Base-by-base conservation (phyloP, 2,888 invertebrate species). In the Temnothorax unifasciatus region DNA sequence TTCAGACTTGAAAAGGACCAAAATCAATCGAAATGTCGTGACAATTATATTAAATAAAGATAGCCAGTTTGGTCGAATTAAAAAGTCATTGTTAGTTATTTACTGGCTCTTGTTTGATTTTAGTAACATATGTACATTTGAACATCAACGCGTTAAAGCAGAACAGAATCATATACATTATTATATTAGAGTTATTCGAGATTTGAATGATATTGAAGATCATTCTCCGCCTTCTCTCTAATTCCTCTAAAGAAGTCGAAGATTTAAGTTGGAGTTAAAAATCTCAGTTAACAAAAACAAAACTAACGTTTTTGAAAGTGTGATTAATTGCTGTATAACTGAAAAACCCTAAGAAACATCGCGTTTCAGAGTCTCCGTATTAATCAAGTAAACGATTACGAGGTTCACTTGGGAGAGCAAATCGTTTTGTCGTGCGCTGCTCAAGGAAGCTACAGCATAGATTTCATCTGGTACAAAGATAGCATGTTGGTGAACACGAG, bases 401-500 rank as follows among this genome's bases (percentile, higher is more conserved):
- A 94, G 81, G 96, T 97, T 82, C 97, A 97, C 94, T 96, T 97
- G 93, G 97, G 97, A 5, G 97, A 97, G 74, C 97, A 97, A 94
- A 97, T 98, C 92, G 96, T 97, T 91, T 95, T 98, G 87, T 97
- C 97, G 75, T 98, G 98, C 93, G 96, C 97, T 89, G 97, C 97
- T 34, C 96, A 97, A 92, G 98, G 98, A 75, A 97, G 97, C 64
- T 96, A 97, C 0, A 96, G 96, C 88, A 97, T 97, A 93, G 96
- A 95, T 81, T 98, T 98, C 94, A 96, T 96, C 47, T 98, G 98
- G 98, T 97, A 97, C 95, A 98, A 98, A 94, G 98, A 98, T 92
- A 97, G 97, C 6, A 96, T 97, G 88, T 96, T 96, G 89, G 96
- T 98, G 85, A 97, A 98, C 94, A 96, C 97, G 90, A 97, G 97